phyloP scores from a whole-genome alignment of 1,140 invertebrate genomes.

The Phymastichus coffea region DNA sequence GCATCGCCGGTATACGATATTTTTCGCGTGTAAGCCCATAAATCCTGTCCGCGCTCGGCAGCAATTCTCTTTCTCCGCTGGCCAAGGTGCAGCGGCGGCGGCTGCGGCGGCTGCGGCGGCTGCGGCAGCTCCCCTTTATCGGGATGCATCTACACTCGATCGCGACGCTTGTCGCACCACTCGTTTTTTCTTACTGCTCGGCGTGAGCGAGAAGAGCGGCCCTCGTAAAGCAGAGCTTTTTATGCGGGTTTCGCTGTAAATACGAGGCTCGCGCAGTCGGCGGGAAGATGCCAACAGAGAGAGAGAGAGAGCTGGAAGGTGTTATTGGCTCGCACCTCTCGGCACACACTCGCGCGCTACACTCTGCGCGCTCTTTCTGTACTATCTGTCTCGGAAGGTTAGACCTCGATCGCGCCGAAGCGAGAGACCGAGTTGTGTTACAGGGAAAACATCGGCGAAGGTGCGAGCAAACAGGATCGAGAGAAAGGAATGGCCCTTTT shows the following conservation, averaged over 20 bases:
- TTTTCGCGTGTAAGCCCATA: not conserved
- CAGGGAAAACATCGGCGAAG: not conserved
- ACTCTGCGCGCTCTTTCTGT: not conserved
- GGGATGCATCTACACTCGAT: slow-evolving; percentile 16
- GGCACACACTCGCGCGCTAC: not conserved
- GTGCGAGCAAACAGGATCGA: not conserved
- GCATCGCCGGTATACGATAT: too few relatives aligned
- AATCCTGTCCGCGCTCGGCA: not conserved
- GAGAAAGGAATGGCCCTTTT: not conserved
- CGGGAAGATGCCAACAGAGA: not conserved
- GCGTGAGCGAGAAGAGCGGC: not conserved
- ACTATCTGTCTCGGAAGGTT: slow-evolving; percentile 27
- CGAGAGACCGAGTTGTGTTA: too few relatives aligned
- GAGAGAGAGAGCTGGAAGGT: slow-evolving; percentile 3
- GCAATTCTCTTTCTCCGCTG: not conserved
- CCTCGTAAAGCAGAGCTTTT: slow-evolving; percentile 20
- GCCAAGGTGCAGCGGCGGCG: too few relatives aligned
- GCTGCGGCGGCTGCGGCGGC: too few relatives aligned
- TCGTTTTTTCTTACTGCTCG: not conserved
- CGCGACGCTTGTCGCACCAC: not conserved
- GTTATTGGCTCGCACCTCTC: slow-evolving; percentile 22
- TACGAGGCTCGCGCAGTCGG: not conserved
- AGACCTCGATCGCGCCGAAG: slow-evolving; percentile 5
- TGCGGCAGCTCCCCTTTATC: not conserved
- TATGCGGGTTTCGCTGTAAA: slow-evolving; percentile 14